These are phyloP conservation scores for Cinclus cinclus DNA, from an alignment of 2,113 vertebrate genomes.

Conservation along the genomic window DNA sequence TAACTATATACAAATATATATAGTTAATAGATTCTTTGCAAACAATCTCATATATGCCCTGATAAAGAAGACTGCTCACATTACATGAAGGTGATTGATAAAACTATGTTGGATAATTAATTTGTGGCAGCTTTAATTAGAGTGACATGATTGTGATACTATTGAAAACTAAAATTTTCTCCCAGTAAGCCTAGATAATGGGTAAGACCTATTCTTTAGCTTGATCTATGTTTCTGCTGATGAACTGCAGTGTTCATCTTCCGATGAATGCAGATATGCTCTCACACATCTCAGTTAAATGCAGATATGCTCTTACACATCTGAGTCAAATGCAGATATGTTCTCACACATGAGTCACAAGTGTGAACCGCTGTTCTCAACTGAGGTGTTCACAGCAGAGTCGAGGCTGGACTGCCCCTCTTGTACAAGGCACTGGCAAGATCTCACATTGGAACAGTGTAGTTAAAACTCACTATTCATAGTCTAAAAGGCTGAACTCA, in stretches of 20 bases:
- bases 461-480: not conserved
- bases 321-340: not conserved
- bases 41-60: not conserved
- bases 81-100: not conserved
- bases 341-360: not conserved
- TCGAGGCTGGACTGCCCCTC: not conserved
- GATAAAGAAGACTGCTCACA: not conserved
- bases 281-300: not conserved
- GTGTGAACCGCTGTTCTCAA: not conserved
- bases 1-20: not conserved
- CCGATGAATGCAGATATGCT: not conserved
- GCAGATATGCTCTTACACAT: not conserved
- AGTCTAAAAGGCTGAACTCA: not conserved
- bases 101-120: not conserved
- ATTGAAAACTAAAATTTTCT: not conserved
- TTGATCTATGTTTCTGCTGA: not conserved
- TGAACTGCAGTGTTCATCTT: not conserved
- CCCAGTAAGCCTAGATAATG: not conserved
- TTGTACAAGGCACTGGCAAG: not conserved
- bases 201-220: not conserved
- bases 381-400: not conserved
- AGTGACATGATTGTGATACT: not conserved
- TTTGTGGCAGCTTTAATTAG: not conserved
- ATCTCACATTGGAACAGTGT: not conserved
- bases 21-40: not conserved